Evolutionary conservation across 2,797 vertebrate genomes (phyloP).

Genomic region (Pagetopsis macropterus): DNA sequence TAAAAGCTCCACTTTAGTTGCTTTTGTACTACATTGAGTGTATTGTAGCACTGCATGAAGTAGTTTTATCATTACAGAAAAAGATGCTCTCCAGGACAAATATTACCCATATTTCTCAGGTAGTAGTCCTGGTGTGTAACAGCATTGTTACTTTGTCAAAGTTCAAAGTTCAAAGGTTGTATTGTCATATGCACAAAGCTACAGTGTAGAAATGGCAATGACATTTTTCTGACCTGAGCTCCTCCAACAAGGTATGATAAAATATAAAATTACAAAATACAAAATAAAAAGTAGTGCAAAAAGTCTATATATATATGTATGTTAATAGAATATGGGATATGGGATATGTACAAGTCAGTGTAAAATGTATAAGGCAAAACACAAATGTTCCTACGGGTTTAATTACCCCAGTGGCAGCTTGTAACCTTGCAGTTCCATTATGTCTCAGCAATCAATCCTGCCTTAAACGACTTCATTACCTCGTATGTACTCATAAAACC

Average conservation of each 20-base stretch:
- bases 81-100: background rate
- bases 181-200: no score
- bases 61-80: background rate
- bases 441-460: conserved; percentile 29
- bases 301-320: no score
- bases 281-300: no score
- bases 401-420: conserved; percentile 38
- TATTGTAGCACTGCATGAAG: background rate
- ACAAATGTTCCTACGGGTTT: conserved; percentile 15
- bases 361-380: conserved; percentile 16
- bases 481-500: conserved; percentile 53
- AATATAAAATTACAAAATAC: no score
- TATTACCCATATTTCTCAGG: background rate
- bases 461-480: conserved; percentile 63
- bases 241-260: no score
- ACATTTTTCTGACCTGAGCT: no score
- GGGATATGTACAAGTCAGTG: background rate
- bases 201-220: no score
- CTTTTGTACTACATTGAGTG: background rate
- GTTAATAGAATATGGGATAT: no score
- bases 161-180: no score
- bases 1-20: background rate
- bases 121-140: background rate
- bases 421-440: conserved; percentile 44
- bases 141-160: background rate